Evolutionary conservation across 2,888 invertebrate species (phyloP).

Genomic region (Tenthredo livida): DNA sequence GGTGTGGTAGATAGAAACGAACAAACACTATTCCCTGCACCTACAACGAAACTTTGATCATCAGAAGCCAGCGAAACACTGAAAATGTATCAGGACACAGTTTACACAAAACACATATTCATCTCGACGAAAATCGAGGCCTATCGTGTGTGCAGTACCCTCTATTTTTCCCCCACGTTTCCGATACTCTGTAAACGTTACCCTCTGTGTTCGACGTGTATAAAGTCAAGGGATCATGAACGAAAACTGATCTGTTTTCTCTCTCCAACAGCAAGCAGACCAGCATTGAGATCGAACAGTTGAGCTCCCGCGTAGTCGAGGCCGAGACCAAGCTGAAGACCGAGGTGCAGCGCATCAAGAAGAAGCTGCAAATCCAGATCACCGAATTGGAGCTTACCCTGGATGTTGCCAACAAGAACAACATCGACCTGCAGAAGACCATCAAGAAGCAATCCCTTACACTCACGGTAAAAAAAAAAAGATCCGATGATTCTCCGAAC

Average conservation of each 20-base stretch:
- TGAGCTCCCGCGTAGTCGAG: constrained; percentile 96
- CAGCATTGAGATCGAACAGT: constrained; percentile 98
- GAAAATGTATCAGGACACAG: neutral
- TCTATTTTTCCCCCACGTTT: neutral
- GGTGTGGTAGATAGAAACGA: constrained; percentile 39
- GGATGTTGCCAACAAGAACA: constrained; percentile 98
- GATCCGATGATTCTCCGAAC: no score
- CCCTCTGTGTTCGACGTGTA: neutral
- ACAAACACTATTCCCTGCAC: constrained; percentile 23
- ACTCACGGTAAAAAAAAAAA: constrained; percentile 82
- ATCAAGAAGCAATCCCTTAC: constrained; percentile 98
- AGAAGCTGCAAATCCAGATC: constrained; percentile 99
- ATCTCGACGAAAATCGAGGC: constrained; percentile 16
- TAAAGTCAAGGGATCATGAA: neutral
- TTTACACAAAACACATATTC: constrained; percentile 12
- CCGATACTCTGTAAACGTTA: neutral
- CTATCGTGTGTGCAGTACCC: neutral
- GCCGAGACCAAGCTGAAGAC: constrained; percentile 97
- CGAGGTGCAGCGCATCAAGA: constrained; percentile 98
- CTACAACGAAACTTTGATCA: neutral
- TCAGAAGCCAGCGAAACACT: neutral
- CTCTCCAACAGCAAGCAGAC: constrained; percentile 90
- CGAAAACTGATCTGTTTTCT: constrained; percentile 10
- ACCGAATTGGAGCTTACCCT: constrained; percentile 97
- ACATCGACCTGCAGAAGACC: constrained; percentile 97